These are phyloP conservation scores for Muscicapa adusta DNA, from an alignment of 2,113 vertebrate species.

Conservation along the genomic window DNA sequence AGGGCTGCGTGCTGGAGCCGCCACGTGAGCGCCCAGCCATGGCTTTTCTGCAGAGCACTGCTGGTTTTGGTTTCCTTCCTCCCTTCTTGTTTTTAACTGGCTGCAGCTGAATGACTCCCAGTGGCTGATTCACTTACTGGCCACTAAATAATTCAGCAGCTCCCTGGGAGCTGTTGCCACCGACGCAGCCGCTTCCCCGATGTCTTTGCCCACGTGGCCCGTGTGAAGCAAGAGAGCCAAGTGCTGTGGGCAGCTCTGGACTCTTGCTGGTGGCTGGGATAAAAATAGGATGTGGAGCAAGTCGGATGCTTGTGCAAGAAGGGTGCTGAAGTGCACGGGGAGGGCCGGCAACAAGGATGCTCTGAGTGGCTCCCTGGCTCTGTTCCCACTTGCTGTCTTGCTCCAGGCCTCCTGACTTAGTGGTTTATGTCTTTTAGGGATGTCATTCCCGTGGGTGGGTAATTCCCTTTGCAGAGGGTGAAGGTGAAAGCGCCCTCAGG, in stretches of 20 bases:
- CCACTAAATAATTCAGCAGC: conserved; percentile 54
- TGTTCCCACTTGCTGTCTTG: fast-evolving
- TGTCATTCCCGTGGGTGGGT: not conserved
- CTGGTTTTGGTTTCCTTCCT: conserved; percentile 52
- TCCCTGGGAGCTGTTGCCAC: conserved; percentile 5
- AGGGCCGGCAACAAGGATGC: not conserved
- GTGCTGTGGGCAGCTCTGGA: not conserved
- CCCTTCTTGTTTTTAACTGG: not conserved
- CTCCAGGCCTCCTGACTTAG: not conserved
- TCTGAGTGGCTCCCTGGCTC: not conserved
- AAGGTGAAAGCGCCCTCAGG: not conserved
- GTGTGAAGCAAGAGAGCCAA: not conserved
- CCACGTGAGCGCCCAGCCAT: not conserved
- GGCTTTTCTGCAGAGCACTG: not conserved
- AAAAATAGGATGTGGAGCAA: conserved; percentile 30
- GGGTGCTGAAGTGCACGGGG: not conserved
- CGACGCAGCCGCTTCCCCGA: not conserved
- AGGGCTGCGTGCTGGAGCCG: not conserved
- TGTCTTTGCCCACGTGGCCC: not conserved
- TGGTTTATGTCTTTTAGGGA: not conserved
- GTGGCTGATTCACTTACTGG: conserved; percentile 47
- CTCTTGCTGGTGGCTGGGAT: not conserved
- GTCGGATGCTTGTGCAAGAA: not conserved
- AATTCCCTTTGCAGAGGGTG: not conserved
- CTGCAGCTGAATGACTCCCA: conserved; percentile 52